Evolutionary conservation across 2,888 invertebrate genomes (phyloP), one percentile per base, ranked within the genome.

Genomic region (Clivina fossor): DNA sequence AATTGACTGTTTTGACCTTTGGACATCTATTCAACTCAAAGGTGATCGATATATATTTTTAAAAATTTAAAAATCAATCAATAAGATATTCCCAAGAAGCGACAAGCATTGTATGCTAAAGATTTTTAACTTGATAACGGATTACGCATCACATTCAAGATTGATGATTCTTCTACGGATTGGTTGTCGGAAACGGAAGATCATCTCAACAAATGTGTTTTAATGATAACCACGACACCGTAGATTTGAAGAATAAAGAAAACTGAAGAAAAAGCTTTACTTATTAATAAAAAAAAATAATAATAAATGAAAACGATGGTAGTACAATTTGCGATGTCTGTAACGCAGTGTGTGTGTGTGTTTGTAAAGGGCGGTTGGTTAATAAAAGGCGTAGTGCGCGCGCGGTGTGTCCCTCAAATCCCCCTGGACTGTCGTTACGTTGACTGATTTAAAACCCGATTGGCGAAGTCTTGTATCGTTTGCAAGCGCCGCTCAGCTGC

Each of bases 271-370:
- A 44, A 53, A 53, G 53, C 53, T 53, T 53, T 53, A 53, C 53
- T 44, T 43, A 43, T 40, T 35, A 38, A 19, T 19, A 11, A 40
- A 40, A 40, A 19, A 28, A 43, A 43, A 15, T 40, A 43, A 43
- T 28, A 43, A 43, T 22, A 24, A 50, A 20, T 5, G 13, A n/a
- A n/a, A 50, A n/a, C 40, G 30, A 38, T 24, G 43, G 43, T 38
- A 53, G 44, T 53, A 44, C 40, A 43, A 44, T 16, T 51, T 51
- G 51, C 43, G 33, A 41, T 51, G 51, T 51, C 41, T 50, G 48
- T 8, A 37, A 16, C 8, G 11, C 15, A 4, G 15, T 13, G 13
- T 18, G 43, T 16, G 15, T 32, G 46, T 46, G 22, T 30, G 35
- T 24, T 7, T 7, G 26, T 24, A 24, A 24, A 4, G 11, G 11